A percentile compares a stretch with the other conserved stretches of the same genome.
These are phyloP conservation scores for Elachura formosa DNA, from an alignment of 2,113 vertebrate species.

Conservation along the genomic window DNA sequence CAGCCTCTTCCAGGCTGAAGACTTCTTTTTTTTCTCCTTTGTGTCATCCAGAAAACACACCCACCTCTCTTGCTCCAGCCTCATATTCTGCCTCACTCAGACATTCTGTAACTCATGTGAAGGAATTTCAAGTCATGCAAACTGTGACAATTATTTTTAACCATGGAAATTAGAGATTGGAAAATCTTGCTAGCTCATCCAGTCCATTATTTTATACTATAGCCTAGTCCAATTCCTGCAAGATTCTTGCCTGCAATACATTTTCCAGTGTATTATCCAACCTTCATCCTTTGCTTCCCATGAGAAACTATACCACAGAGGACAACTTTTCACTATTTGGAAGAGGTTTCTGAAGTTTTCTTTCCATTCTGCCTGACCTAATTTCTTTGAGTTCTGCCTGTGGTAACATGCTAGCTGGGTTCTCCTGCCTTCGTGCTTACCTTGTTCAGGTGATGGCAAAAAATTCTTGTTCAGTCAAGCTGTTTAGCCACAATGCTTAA, in stretches of 20 bases:
- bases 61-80: not conserved
- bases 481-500: not conserved
- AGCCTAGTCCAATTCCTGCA: not conserved
- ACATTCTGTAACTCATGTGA: not conserved
- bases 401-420: not conserved
- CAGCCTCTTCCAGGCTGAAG: slow-evolving; percentile 32
- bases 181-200: not conserved
- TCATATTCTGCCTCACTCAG: not conserved
- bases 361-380: slow-evolving; percentile 7
- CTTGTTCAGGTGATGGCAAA: not conserved
- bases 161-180: not conserved
- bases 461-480: not conserved
- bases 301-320: not conserved
- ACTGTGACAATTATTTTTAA: not conserved
- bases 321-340: not conserved
- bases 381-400: not conserved
- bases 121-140: not conserved
- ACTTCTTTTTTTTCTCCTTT: not conserved
- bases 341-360: not conserved
- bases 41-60: slow-evolving; percentile 25
- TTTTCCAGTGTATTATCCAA: not conserved
- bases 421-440: not conserved
- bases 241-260: not conserved
- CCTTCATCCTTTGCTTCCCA: slow-evolving; percentile 10
- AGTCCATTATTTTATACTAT: not conserved